Conservation (phyloP, 1,140 invertebrate genomes). For the Saccostrea glomerata region DNA sequence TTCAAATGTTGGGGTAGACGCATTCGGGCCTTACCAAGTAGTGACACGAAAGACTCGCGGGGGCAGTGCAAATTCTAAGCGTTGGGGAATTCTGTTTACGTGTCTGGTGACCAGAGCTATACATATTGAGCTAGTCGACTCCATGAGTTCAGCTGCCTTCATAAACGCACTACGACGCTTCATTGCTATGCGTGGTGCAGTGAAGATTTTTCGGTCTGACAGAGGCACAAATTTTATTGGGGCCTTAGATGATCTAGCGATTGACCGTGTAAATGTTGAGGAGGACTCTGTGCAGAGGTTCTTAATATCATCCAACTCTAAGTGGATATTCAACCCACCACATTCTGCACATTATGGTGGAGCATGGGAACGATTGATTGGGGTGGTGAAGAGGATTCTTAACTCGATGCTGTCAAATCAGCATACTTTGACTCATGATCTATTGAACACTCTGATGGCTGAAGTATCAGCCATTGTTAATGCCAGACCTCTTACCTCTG, state of each 20-base stretch:
- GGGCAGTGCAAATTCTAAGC: too few species aligned
- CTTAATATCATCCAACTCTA: background rate
- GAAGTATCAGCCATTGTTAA: slow-evolving; percentile 6
- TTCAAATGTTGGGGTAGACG: too few species aligned
- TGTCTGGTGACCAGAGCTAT: too few species aligned
- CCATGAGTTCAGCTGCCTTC: slow-evolving; percentile 50
- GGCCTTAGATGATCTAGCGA: slow-evolving; percentile 6
- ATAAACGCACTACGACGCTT: slow-evolving; percentile 58
- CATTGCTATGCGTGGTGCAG: slow-evolving; percentile 20
- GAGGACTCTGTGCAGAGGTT: slow-evolving; percentile 36
- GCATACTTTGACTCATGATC: background rate
- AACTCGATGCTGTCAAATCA: background rate
- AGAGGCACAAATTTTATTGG: slow-evolving; percentile 61
- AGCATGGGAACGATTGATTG: slow-evolving; percentile 9
- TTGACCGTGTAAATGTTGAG: slow-evolving; percentile 34
- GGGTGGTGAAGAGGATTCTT: slow-evolving; percentile 18
- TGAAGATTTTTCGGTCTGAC: slow-evolving; percentile 49
- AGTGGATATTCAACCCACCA: slow-evolving; percentile 52
- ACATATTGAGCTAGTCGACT: too few species aligned
- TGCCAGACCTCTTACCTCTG: background rate
- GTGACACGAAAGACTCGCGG: too few species aligned
- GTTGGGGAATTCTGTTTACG: too few species aligned
- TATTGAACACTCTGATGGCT: background rate
- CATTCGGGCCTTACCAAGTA: too few species aligned
- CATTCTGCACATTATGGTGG: slow-evolving; percentile 44